Evolutionary conservation across 1,140 invertebrate genomes (phyloP), one percentile per base, ranked within the genome.

Genomic region (Leptoteleia sp.): DNA sequence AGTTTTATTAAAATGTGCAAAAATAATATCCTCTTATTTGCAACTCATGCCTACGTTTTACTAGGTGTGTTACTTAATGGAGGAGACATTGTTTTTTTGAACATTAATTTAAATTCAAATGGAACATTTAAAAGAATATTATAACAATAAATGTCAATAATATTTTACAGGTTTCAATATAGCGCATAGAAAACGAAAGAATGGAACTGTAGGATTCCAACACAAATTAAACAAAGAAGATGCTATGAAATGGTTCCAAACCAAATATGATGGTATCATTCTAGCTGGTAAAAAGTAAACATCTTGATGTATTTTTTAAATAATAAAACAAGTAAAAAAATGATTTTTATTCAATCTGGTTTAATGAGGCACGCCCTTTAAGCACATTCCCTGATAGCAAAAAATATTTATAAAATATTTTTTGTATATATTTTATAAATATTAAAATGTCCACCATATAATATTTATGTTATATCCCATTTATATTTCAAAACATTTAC

Each of bases 181-280:
- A 79, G 95, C 96, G 12, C 96, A 99, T 88, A 94, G 98, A 85
- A 93, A 97, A 87, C 93, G 94, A 78, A 97, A 96, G 89, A 96
- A 94, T 79, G 96, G 96, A 29, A 94, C 94, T 85, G 95, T 99
- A 90, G 99, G 99, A 43, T 94, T 94, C 86, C 93, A 93, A 62
- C 98, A 99, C 87, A 94, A 95, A 81, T 91, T 99, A 57, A 96
- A 93, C 31, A 99, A 99, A 90, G 98, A 99, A 90, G 98, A 99
- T 90, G 96, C 98, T 55, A 99, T 99, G 95, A 99, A 99, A 91
- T 99, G 98, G 98, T 99, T 99, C 93, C 98, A 99, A 91, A 96
- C 99, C 91, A 99, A 99, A 91, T 96, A 96, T 86, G 95, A 96
- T 90, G 95, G 95, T 91, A 95, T 96, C 88, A 96, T 96, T 89